These are phyloP conservation scores for Gastracanthus pulcherrimus DNA, from an alignment of 2,888 invertebrate species.

Conservation along the genomic window DNA sequence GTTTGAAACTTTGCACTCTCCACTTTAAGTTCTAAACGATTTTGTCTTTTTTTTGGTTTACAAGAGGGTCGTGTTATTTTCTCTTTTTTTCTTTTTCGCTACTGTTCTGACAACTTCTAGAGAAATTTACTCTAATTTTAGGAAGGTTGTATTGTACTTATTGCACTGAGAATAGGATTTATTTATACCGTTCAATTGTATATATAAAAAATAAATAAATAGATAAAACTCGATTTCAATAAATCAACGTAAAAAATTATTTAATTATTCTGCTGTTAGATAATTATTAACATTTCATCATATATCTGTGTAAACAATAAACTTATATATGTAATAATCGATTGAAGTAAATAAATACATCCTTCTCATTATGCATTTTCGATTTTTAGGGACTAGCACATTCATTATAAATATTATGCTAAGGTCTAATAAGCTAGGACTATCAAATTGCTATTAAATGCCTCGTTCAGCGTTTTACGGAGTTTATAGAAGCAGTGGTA, in stretches of 20 bases:
- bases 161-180: conserved; percentile 10
- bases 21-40: not conserved
- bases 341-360: not conserved
- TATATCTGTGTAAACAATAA: too few species aligned
- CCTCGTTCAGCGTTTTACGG: conserved; percentile 2
- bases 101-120: not conserved
- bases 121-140: not conserved
- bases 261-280: not conserved
- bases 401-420: conserved; percentile 29
- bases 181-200: not conserved
- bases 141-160: conserved; percentile 37
- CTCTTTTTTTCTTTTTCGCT: not conserved
- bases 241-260: too few species aligned
- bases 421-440: conserved; percentile 39
- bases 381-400: conserved; percentile 36
- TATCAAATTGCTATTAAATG: conserved; percentile 23
- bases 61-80: not conserved
- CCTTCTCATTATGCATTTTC: not conserved
- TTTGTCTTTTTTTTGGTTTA: not conserved
- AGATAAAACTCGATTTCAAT: too few species aligned
- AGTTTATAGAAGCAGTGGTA: not conserved
- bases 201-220: too few species aligned
- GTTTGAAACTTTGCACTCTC: conserved; percentile 15
- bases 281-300: too few species aligned
- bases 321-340: not conserved